Percentiles rank a stretch among this genome's conserved stretches.
phyloP scores from a whole-genome alignment of 2,888 invertebrate species.

The Eueremaeus valkanovi region DNA sequence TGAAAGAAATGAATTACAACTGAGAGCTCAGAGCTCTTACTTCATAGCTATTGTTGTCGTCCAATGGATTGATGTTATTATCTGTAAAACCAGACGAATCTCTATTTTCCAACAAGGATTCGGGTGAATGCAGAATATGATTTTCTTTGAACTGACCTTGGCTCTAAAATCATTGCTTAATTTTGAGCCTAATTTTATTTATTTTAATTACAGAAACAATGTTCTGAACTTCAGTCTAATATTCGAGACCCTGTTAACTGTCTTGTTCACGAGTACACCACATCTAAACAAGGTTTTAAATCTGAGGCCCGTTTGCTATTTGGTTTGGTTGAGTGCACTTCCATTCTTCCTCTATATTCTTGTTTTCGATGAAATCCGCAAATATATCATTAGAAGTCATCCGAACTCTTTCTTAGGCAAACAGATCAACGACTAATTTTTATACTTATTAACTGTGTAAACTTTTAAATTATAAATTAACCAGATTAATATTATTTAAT shows the following conservation, averaged over 20 bases:
- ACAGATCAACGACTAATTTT: no score
- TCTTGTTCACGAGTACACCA: slow-evolving; percentile 92
- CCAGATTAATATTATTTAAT: no score
- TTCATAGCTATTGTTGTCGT: slow-evolving; percentile 55
- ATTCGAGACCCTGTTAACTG: slow-evolving; percentile 90
- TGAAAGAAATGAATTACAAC: slow-evolving; percentile 54
- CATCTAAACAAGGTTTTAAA: slow-evolving; percentile 73
- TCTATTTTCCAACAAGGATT: slow-evolving; percentile 56
- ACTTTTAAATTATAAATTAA: no score
- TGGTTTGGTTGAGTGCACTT: slow-evolving; percentile 10
- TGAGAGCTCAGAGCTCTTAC: slow-evolving; percentile 56
- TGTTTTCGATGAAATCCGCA: slow-evolving; percentile 23
- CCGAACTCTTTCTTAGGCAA: slow-evolving; percentile 32
- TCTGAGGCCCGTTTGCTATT: neutral
- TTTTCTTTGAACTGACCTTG: no score
- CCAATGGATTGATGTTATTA: slow-evolving; percentile 56
- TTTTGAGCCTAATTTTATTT: no score
- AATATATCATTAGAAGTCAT: slow-evolving; percentile 26
- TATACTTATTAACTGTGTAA: no score
- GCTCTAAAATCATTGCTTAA: no score
- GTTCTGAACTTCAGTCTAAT: slow-evolving; percentile 90
- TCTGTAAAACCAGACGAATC: slow-evolving; percentile 55
- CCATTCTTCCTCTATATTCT: slow-evolving; percentile 29
- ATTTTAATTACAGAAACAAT: slow-evolving; percentile 39
- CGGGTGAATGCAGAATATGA: no score